phyloP scores from a whole-genome alignment of 1,140 invertebrate genomes.

The Apis dorsata region DNA sequence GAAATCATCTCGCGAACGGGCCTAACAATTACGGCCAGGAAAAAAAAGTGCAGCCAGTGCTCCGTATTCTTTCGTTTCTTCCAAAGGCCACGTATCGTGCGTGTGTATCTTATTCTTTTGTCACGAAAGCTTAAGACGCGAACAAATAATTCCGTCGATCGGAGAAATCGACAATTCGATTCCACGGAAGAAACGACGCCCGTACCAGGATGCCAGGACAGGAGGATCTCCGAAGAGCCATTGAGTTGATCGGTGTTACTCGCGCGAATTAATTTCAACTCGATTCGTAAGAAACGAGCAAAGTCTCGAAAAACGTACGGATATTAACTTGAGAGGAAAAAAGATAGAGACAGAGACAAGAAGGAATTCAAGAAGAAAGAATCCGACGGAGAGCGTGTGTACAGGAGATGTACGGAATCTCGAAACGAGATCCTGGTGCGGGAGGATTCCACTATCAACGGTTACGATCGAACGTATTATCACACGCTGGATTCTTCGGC shows the following conservation, averaged over 20 bases:
- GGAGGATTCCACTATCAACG: constrained; percentile 46
- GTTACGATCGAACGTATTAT: constrained; percentile 38
- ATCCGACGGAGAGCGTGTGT: constrained; percentile 24
- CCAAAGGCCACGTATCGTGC: constrained; percentile 34
- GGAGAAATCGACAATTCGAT: neutral
- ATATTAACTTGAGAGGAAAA: neutral
- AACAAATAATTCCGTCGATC: neutral
- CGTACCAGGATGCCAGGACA: constrained; percentile 44
- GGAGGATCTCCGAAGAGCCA: constrained; percentile 15
- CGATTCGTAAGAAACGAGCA: neutral
- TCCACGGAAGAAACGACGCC: constrained; percentile 46
- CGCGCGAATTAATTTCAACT: constrained; percentile 28
- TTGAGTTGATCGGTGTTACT: constrained; percentile 39
- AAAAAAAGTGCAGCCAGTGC: constrained; percentile 45
- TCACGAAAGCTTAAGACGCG: constrained; percentile 2
- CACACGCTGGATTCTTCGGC: constrained; percentile 28
- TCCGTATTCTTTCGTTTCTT: constrained; percentile 42
- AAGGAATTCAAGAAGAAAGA: constrained; percentile 20
- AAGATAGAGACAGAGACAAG: constrained; percentile 23
- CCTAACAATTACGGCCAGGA: constrained; percentile 37
- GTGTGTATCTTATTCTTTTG: constrained; percentile 8
- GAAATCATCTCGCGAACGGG: constrained; percentile 2
- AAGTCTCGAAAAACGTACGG: neutral
- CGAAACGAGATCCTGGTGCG: constrained; percentile 51
- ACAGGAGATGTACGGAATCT: constrained; percentile 60